Conservation (phyloP, 2,888 invertebrate species). For the Imbricaverruca yamaguchii region DNA sequence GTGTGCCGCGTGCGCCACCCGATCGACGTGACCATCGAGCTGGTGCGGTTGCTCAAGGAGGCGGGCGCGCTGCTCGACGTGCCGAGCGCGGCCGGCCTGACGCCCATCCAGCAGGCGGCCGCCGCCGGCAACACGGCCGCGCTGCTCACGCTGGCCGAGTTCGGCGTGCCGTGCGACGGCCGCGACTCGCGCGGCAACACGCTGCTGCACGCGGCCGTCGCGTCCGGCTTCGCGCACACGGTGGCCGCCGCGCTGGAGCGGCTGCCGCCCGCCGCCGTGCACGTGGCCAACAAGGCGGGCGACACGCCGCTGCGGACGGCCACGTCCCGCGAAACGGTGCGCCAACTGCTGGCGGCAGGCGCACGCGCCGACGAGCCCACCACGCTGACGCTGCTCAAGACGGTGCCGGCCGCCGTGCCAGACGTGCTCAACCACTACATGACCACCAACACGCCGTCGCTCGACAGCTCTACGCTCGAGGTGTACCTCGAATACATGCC, state of each 20-base stretch:
- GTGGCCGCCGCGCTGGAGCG: not conserved
- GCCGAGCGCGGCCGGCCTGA: not conserved
- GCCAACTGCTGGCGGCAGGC: slow-evolving; percentile 46
- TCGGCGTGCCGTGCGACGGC: slow-evolving; percentile 44
- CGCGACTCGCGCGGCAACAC: slow-evolving; percentile 47
- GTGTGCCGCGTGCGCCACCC: not conserved
- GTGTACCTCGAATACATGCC: slow-evolving; percentile 48
- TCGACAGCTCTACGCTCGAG: slow-evolving; percentile 43
- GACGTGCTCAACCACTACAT: slow-evolving; percentile 50
- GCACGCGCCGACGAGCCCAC: slow-evolving; percentile 46
- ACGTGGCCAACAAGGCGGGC: slow-evolving; percentile 45
- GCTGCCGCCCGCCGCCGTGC: slow-evolving; percentile 34
- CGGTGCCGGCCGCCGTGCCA: slow-evolving; percentile 49
- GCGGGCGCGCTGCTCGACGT: not conserved
- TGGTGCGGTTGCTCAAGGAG: not conserved
- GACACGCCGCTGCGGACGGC: slow-evolving; percentile 50
- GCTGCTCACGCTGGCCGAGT: slow-evolving; percentile 39
- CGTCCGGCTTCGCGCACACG: not conserved
- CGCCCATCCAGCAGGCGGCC: slow-evolving; percentile 3
- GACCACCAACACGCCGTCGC: slow-evolving; percentile 44
- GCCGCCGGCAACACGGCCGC: slow-evolving; percentile 16
- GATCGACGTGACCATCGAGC: slow-evolving; percentile 11
- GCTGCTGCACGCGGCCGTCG: slow-evolving; percentile 18
- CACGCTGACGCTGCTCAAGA: slow-evolving; percentile 50
- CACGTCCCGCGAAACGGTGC: slow-evolving; percentile 44